Conservation (phyloP, 2,113 vertebrate species). For the Passer domesticus region DNA sequence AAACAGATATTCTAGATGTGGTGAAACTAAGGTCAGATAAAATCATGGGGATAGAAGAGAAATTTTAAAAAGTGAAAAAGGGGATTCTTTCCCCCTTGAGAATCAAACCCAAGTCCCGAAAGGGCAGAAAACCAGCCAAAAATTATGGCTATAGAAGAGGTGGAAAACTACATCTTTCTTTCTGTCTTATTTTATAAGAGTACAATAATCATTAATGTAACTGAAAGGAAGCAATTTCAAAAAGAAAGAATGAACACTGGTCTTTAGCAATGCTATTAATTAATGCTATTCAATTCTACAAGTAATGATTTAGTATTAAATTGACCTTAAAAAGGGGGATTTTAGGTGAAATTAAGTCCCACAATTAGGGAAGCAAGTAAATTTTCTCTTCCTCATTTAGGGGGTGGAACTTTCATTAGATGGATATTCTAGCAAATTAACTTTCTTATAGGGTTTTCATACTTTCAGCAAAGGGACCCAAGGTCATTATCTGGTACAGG, state of each 20-base stretch:
- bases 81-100: neutral
- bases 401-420: neutral
- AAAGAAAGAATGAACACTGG: neutral
- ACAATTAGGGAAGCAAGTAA: neutral
- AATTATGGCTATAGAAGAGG: neutral
- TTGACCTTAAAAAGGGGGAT: neutral
- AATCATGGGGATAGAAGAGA: neutral
- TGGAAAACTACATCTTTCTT: neutral
- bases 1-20: neutral
- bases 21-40: neutral
- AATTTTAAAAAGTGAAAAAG: accelerated
- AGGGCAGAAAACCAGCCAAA: neutral
- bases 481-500: neutral
- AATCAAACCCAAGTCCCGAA: neutral
- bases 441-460: neutral
- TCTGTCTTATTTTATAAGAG: neutral
- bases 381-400: neutral
- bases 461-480: neutral
- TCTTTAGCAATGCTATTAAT: neutral
- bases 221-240: neutral
- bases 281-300: neutral
- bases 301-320: neutral
- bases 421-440: neutral
- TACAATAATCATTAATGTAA: neutral
- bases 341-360: neutral